phyloP scores from a whole-genome alignment of 2,113 vertebrate species.

The Brienomyrus brachyistius region DNA sequence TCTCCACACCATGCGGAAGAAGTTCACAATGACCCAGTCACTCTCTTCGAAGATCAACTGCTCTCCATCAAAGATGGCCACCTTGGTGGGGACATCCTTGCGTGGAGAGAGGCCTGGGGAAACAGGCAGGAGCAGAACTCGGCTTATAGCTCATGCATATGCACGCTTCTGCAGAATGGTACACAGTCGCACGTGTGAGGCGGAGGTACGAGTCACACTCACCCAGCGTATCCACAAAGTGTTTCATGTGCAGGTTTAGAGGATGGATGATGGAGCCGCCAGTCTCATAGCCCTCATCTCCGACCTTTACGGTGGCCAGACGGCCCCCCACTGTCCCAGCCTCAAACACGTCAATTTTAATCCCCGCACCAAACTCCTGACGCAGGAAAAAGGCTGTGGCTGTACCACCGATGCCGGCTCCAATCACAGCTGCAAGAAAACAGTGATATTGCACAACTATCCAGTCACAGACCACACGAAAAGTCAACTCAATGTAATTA shows the following conservation, averaged over 20 bases:
- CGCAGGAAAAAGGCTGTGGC: constrained; percentile 75
- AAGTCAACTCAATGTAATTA: background rate
- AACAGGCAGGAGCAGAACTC: too few relatives aligned
- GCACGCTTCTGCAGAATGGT: too few relatives aligned
- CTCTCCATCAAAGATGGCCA: constrained; percentile 78
- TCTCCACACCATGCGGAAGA: constrained; percentile 75
- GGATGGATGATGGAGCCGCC: constrained; percentile 80
- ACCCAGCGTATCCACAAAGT: constrained; percentile 83
- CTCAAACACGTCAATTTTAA: constrained; percentile 80
- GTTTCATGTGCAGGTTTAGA: constrained; percentile 89
- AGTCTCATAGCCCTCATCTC: constrained; percentile 68
- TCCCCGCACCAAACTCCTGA: constrained; percentile 73
- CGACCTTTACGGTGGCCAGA: constrained; percentile 63
- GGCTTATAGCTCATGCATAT: too few relatives aligned
- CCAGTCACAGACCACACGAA: background rate
- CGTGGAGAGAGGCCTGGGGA: constrained; percentile 60
- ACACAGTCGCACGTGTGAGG: background rate
- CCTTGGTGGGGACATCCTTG: constrained; percentile 39
- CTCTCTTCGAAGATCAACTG: constrained; percentile 84
- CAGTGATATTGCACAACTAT: background rate
- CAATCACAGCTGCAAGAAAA: constrained; percentile 69
- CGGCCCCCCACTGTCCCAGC: constrained; percentile 68
- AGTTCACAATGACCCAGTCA: constrained; percentile 78
- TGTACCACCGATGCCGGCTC: constrained; percentile 81
- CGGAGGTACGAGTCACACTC: constrained; percentile 22